These are phyloP conservation scores for Baronia brevicornis DNA, from an alignment of 2,888 invertebrate species.

Conservation along the genomic window DNA sequence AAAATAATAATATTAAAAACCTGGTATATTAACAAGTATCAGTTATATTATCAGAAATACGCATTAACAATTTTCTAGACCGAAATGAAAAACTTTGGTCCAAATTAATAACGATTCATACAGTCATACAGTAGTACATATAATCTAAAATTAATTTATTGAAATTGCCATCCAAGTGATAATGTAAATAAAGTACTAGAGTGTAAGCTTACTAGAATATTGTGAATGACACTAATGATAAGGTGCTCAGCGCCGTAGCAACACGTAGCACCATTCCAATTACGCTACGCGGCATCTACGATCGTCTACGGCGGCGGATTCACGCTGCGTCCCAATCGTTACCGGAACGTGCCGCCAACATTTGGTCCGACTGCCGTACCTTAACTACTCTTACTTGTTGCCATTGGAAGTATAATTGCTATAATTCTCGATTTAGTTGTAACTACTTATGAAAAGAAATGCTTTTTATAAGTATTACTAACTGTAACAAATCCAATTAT, in stretches of 20 bases:
- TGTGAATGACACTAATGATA: slow-evolving; percentile 73
- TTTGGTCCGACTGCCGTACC: slow-evolving; percentile 44
- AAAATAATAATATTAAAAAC: too few species aligned
- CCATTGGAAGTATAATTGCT: slow-evolving; percentile 17
- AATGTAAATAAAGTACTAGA: slow-evolving; percentile 4
- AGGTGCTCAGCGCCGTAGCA: slow-evolving; percentile 47
- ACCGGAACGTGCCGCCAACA: slow-evolving; percentile 62
- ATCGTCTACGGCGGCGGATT: slow-evolving; percentile 36
- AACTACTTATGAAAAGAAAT: too few species aligned
- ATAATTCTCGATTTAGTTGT: slow-evolving; percentile 5
- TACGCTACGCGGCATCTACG: slow-evolving; percentile 35
- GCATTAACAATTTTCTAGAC: too few species aligned
- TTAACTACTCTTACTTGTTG: slow-evolving; percentile 50
- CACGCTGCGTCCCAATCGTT: slow-evolving; percentile 66
- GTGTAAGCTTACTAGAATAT: slow-evolving; percentile 40
- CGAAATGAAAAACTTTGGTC: too few species aligned
- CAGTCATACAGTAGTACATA: too few species aligned
- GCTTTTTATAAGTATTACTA: too few species aligned
- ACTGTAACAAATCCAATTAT: too few species aligned
- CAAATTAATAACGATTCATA: too few species aligned
- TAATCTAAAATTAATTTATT: too few species aligned
- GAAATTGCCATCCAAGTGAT: too few species aligned
- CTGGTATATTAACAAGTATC: too few species aligned
- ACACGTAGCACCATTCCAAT: slow-evolving; percentile 61
- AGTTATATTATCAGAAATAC: too few species aligned